phyloP scores from a whole-genome alignment of 2,113 vertebrate species.

The Rhineura floridana region DNA sequence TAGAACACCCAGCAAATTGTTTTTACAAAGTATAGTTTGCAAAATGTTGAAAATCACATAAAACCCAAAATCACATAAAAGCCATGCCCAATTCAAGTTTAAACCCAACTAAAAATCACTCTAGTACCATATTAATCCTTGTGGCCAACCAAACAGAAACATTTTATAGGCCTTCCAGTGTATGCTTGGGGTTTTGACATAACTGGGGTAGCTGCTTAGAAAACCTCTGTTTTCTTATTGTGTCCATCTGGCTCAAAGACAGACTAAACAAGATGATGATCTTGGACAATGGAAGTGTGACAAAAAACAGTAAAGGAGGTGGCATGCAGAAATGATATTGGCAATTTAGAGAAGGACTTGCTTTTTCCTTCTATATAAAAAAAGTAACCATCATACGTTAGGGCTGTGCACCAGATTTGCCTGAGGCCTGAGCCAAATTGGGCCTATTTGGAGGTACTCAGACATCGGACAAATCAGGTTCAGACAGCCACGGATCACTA shows the following conservation, averaged over 20 bases:
- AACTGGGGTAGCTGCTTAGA: not conserved
- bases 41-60: not conserved
- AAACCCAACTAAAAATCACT: not conserved
- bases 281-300: not conserved
- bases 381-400: no score
- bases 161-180: not conserved
- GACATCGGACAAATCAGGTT: no score
- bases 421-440: no score
- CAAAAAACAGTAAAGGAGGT: not conserved
- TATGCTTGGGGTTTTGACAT: not conserved
- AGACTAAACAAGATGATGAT: not conserved
- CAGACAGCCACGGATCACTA: no score
- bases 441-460: no score
- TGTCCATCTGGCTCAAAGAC: not conserved
- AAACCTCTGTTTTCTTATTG: not conserved
- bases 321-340: no score
- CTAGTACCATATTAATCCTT: not conserved
- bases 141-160: not conserved
- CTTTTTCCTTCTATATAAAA: not conserved
- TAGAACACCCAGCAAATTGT: not conserved
- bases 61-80: no score
- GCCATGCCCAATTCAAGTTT: not conserved
- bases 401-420: no score
- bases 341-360: not conserved
- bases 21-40: no score